phyloP scores from a whole-genome alignment of 2,888 invertebrate species.

The Serripes groenlandicus region DNA sequence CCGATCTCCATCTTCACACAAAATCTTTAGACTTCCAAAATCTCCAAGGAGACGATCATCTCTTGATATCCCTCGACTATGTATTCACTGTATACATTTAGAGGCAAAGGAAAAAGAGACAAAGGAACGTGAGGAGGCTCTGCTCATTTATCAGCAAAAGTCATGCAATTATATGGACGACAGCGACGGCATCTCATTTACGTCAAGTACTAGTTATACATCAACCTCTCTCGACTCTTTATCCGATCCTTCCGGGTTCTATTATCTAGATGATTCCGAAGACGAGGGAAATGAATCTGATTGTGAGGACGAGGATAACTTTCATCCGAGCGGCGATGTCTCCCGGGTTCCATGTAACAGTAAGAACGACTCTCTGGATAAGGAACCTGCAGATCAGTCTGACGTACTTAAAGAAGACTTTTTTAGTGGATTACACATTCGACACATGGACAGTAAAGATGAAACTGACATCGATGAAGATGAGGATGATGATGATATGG shows the following conservation, averaged over 20 bases:
- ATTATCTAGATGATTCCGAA: slow-evolving; percentile 63
- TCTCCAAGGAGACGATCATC: slow-evolving; percentile 74
- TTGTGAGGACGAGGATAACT: slow-evolving; percentile 59
- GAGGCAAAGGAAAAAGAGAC: slow-evolving; percentile 75
- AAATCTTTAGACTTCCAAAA: slow-evolving; percentile 60
- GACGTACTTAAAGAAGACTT: slow-evolving; percentile 34
- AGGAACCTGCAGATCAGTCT: background rate
- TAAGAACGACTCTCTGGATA: slow-evolving; percentile 4
- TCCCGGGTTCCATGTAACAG: background rate
- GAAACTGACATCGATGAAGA: slow-evolving; percentile 38
- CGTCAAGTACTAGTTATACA: slow-evolving; percentile 69
- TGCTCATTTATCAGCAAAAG: slow-evolving; percentile 45
- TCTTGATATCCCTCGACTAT: slow-evolving; percentile 83
- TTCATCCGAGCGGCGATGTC: background rate
- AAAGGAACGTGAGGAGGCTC: slow-evolving; percentile 46
- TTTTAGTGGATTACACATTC: slow-evolving; percentile 48
- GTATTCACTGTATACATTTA: slow-evolving; percentile 83
- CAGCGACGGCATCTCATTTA: slow-evolving; percentile 56
- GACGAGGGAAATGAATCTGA: slow-evolving; percentile 65
- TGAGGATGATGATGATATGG: slow-evolving; percentile 42
- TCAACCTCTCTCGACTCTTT: slow-evolving; percentile 64
- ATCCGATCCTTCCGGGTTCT: slow-evolving; percentile 65
- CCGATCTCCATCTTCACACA: slow-evolving; percentile 56
- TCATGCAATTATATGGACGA: slow-evolving; percentile 35
- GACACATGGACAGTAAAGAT: slow-evolving; percentile 63